These are phyloP conservation scores for Drosophila setosimentum DNA, from an alignment of 2,888 invertebrate species.

Conservation along the genomic window DNA sequence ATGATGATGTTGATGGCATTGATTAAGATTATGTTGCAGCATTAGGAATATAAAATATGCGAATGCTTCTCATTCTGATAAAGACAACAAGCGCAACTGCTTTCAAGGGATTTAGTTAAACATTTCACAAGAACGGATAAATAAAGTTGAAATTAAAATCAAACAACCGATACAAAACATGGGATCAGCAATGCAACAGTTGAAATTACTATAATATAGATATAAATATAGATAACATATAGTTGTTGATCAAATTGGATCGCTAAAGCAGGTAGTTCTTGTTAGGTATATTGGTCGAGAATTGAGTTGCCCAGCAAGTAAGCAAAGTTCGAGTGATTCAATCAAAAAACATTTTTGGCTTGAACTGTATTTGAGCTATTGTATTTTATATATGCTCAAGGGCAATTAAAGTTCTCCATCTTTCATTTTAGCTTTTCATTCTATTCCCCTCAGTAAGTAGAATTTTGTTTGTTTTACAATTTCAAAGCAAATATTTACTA, in stretches of 20 bases:
- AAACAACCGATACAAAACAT: no score
- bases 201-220: neutral
- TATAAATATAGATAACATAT: neutral
- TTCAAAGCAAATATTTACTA: constrained; percentile 26
- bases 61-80: constrained; percentile 10
- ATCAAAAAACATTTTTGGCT: neutral
- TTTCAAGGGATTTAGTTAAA: constrained; percentile 44
- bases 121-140: constrained; percentile 11
- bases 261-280: neutral
- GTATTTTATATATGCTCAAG: neutral
- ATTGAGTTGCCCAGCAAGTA: neutral
- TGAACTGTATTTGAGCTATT: neutral
- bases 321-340: neutral
- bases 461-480: constrained; percentile 20
- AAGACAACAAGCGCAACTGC: neutral
- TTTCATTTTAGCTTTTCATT: neutral
- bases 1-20: constrained; percentile 13
- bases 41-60: constrained; percentile 20
- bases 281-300: no score
- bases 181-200: no score
- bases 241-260: neutral
- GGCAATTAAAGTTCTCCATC: neutral
- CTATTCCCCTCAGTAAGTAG: no score
- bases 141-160: neutral
- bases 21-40: constrained; percentile 41